Evolutionary conservation across 30 jellyfish, hydroid and myxozoan species (phyloP).

Genomic region (Calvadosia cruxmelitensis): DNA sequence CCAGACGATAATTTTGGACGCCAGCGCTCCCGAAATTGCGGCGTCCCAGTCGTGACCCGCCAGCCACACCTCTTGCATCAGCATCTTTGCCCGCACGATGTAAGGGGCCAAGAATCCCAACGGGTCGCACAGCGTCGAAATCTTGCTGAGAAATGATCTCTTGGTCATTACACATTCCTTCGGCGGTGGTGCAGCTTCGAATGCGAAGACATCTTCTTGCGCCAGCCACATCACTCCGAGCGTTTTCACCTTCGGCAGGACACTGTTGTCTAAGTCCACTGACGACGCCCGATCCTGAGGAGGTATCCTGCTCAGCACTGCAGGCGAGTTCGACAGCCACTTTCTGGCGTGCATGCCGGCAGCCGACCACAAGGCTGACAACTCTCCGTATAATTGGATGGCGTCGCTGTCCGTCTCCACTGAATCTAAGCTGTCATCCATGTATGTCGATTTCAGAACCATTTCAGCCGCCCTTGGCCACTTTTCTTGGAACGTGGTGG

Average conservation of each 20-base stretch:
- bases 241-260: conserved; percentile 2
- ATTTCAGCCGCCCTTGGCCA: neutral
- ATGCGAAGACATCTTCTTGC: conserved; percentile 1
- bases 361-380: conserved; percentile 8
- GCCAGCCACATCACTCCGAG: no score
- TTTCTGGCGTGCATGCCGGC: conserved; percentile 23
- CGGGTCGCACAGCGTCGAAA: conserved; percentile 22
- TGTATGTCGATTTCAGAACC: neutral
- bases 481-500: neutral
- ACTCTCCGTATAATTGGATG: conserved; percentile 5
- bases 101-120: conserved; percentile 15
- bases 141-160: conserved; percentile 7
- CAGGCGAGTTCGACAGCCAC: no score
- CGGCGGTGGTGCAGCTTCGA: neutral
- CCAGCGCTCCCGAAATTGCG: neutral
- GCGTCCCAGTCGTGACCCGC: conserved; percentile 18
- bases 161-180: neutral
- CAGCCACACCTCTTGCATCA: conserved; percentile 12
- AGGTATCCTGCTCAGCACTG: conserved; percentile 4
- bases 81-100: conserved; percentile 5
- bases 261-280: conserved; percentile 5
- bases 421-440: no score
- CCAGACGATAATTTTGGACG: conserved; percentile 8
- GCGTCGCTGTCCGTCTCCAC: no score
- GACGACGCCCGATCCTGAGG: conserved; percentile 12